Conservation (phyloP, 1,140 invertebrate species). For the Coptotermes formosanus region DNA sequence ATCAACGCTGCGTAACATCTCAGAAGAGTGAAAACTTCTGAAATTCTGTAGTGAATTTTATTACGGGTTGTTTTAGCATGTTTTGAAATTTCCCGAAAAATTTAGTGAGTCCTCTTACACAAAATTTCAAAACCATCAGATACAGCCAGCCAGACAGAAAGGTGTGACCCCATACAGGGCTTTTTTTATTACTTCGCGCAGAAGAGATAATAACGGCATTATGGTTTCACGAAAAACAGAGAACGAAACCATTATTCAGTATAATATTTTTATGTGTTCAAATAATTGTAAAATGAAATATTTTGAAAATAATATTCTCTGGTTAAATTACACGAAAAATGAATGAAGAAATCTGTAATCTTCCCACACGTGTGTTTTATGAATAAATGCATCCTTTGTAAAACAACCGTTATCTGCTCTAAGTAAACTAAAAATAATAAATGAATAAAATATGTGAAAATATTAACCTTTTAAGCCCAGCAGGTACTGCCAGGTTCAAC, state of each 20-base stretch:
- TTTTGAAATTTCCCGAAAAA: too few species aligned
- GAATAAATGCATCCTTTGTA: background rate
- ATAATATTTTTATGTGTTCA: background rate
- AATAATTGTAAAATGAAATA: background rate
- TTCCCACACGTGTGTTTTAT: background rate
- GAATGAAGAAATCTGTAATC: background rate
- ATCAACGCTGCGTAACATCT: too few species aligned
- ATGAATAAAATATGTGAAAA: background rate
- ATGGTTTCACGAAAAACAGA: background rate
- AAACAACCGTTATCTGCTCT: background rate
- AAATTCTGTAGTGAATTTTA: too few species aligned
- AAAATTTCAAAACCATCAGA: too few species aligned
- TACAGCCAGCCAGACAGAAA: too few species aligned
- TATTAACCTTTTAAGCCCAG: background rate
- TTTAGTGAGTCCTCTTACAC: too few species aligned
- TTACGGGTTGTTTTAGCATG: too few species aligned
- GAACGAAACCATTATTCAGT: background rate
- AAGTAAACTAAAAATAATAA: background rate
- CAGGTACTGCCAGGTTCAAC: too few species aligned
- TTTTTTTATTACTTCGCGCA: too few species aligned
- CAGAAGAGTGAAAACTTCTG: too few species aligned
- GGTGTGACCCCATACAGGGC: too few species aligned
- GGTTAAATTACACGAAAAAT: background rate
- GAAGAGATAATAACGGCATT: background rate
- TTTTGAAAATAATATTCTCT: background rate